Conservation (phyloP, 2,888 invertebrate genomes). For the Criorhina ranunculi region DNA sequence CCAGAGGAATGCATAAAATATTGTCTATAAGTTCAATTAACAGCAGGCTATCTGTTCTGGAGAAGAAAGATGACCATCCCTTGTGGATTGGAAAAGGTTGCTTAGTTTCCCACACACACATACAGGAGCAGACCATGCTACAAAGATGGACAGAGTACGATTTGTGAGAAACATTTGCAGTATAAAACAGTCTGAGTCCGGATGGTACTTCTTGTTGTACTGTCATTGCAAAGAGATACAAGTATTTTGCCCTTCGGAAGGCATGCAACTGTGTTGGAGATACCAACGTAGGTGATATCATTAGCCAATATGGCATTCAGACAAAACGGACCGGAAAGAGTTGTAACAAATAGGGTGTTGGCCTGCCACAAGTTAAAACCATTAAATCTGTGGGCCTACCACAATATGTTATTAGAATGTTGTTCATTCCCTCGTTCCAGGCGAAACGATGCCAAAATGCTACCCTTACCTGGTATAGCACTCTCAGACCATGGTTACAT, state of each 20-base stretch:
- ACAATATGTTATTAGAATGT: constrained; percentile 74
- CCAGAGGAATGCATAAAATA: constrained; percentile 58
- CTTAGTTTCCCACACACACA: constrained; percentile 1
- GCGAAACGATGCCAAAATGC: constrained; percentile 56
- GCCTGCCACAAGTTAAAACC: constrained; percentile 71
- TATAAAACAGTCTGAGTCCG: not conserved
- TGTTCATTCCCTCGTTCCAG: constrained; percentile 27
- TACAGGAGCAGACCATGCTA: constrained; percentile 23
- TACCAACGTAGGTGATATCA: constrained; percentile 56
- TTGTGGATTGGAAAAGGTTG: not conserved
- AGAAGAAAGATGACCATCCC: constrained; percentile 43
- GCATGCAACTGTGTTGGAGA: constrained; percentile 39
- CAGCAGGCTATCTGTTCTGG: constrained; percentile 53
- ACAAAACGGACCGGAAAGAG: constrained; percentile 64
- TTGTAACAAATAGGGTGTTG: constrained; percentile 71
- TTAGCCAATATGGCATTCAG: constrained; percentile 67
- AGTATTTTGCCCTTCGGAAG: constrained; percentile 37
- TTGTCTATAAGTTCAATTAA: constrained; percentile 73
- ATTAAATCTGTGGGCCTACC: constrained; percentile 68
- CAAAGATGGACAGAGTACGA: constrained; percentile 37
- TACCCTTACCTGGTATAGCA: constrained; percentile 41
- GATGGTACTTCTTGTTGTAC: constrained; percentile 43
- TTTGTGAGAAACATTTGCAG: constrained; percentile 36
- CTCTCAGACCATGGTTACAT: constrained; percentile 26
- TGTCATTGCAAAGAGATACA: constrained; percentile 65